Evolutionary conservation across 2,797 vertebrate genomes (phyloP), one percentile per base, ranked within the genome.

Genomic region (Gallirallus australis): DNA sequence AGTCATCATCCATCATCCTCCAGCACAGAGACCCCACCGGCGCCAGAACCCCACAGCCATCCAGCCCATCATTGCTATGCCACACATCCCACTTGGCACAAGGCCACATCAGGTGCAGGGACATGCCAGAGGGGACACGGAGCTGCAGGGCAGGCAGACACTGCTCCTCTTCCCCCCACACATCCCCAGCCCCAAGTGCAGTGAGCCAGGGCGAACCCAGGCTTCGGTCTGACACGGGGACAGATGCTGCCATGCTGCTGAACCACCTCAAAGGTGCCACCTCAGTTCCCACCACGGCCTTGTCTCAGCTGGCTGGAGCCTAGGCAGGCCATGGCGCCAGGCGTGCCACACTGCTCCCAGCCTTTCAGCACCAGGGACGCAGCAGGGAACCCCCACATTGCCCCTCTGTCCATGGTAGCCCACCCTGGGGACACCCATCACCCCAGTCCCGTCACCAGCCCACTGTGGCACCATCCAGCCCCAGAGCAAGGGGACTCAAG

Each of bases 351-450:
- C 61, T n/a, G 70, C 59, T 52, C 57, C 64, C 76, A 53, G 60
- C 17, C 53, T 11, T 15, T n/a, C 28, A 20, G 35, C 12, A 1
- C 72, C 0, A 6, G 52, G 50, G 52, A 40, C 24, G 6, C 25
- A 6, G 1, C 0, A 3, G 28, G 30, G 30, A 0, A 11, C 14
- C 25, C 31, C 5, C 4, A 0, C 0, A 4, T 0, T 31, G 28
- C 5, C 56, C 47, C 52, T 37, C 33, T 31, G 31, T 37, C 16
- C 4, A 2, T 4, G 2, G 21, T 28, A 78, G 37, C 19, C 57
- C 65, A 1, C 1, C 0, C 1, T 21, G 37, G 71, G 70, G 80
- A 80, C 47, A 37, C 8, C n/a, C 82, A 19, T 30, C 9, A 1
- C 11, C 31, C 27, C 0, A 0, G 28, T 12, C 24, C 53, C 47